A percentile compares a stretch with the other conserved stretches of the same genome.
Evolutionary conservation across 64 coral and sea anemone species (phyloP).

Genomic region (Trachythela sp.): DNA sequence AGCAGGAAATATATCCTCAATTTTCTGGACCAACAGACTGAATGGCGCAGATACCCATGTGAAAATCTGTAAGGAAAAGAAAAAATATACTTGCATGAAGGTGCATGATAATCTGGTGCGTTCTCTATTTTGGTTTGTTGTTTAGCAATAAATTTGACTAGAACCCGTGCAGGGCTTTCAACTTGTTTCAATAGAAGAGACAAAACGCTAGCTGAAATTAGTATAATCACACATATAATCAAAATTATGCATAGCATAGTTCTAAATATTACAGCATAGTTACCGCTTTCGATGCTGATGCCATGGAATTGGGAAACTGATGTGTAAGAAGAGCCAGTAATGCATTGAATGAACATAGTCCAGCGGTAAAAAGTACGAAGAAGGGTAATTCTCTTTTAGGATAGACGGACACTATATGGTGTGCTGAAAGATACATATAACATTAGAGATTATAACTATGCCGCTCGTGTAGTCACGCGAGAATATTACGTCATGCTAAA

Average conservation of each 20-base stretch:
- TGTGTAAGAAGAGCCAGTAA: slow-evolving; percentile 94
- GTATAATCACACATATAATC: no score
- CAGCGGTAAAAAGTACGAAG: slow-evolving; percentile 96
- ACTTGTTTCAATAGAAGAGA: no score
- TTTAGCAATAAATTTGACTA: no score
- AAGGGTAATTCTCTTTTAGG: slow-evolving; percentile 96
- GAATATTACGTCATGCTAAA: no score
- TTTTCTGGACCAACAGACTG: slow-evolving; percentile 84
- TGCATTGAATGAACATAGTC: slow-evolving; percentile 92
- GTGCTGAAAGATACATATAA: slow-evolving; percentile 40
- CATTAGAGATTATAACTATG: no score
- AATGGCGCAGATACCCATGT: slow-evolving; percentile 82
- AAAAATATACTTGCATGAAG: neutral
- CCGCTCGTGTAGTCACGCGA: no score
- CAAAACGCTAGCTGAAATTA: no score
- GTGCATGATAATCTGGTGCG: no score
- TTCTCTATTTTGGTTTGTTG: no score
- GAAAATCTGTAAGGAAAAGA: slow-evolving; percentile 45
- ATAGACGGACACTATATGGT: slow-evolving; percentile 86
- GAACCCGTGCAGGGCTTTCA: no score
- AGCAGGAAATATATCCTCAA: slow-evolving; percentile 97
- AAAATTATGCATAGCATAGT: neutral
- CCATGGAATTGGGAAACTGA: slow-evolving; percentile 96
- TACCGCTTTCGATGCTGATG: slow-evolving; percentile 80
- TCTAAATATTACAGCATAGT: neutral